Evolutionary conservation across 2,113 vertebrate genomes (phyloP).

Genomic region (Zosterops borbonicus): DNA sequence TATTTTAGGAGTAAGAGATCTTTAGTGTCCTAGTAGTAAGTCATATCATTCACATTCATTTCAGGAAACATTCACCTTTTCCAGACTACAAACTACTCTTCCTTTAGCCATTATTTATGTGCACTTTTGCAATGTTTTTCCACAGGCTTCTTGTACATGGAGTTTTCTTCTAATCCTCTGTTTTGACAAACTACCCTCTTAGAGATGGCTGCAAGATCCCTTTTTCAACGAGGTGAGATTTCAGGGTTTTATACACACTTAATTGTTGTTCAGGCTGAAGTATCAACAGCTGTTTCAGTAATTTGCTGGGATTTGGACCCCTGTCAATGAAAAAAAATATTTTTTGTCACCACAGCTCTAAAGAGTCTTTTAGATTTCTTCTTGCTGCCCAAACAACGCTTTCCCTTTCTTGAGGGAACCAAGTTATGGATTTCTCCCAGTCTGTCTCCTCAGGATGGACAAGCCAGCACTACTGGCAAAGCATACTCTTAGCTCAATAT

Average conservation of each 20-base stretch:
- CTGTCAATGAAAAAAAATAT: conserved; percentile 61
- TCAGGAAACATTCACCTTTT: conserved; percentile 47
- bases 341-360: neutral
- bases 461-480: neutral
- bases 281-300: conserved; percentile 90
- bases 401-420: neutral
- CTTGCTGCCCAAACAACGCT: neutral
- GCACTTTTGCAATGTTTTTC: neutral
- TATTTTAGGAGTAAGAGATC: conserved; percentile 22
- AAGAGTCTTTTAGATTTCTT: neutral
- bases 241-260: conserved; percentile 87
- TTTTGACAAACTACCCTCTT: conserved; percentile 31
- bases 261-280: conserved; percentile 93
- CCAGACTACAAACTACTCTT: neutral
- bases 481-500: neutral
- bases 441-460: neutral
- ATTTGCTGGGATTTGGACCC: conserved; percentile 94
- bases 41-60: conserved; percentile 68
- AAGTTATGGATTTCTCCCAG: neutral
- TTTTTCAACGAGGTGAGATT: conserved; percentile 84
- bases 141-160: neutral
- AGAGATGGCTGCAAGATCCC: conserved; percentile 82
- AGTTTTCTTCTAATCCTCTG: neutral
- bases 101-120: neutral
- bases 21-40: conserved; percentile 33